Base-by-base conservation (phyloP, 2,888 invertebrate species). In the Therioaphis trifolii region DNA sequence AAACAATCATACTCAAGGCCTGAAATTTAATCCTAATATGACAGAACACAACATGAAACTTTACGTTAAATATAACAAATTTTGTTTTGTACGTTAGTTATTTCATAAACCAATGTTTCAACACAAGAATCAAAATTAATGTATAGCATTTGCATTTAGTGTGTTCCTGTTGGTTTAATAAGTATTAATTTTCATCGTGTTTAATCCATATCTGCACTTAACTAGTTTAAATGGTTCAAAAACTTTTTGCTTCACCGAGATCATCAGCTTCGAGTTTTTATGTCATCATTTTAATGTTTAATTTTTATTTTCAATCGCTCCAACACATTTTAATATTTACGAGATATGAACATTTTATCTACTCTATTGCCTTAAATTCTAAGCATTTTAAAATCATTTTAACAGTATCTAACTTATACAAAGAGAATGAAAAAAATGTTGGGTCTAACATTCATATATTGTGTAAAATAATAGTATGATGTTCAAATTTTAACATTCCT, bases 201-300 rank as follows among this genome's bases (percentile, higher is more conserved):
- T 78, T 68, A 78, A 78, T 68, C 68, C 78, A 43, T 24, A 78
- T 78, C 24, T 24, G 68, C 78, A 78, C 78, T 78, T 68, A 78
- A 78, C 68, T 69, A 68, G 24, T 78, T 43, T 78, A 27, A 78
- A 63, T 40, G 55, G 78, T 55, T 55, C n/a, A 4, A 35, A 55
- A 78, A 78, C 68, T 78, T 78, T 78, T 18, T 12, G 12, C 40
- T 15, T 40, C 24, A 9, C 74, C 1, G 58, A 58, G 55, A 27
- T 40, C 24, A 24, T 75, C 24, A 63, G 27, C 29, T 12, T 5
- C 2, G 52, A 52, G 12, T 15, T n/a, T 5, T n/a, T 5, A 24
- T 12, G 12, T 35, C 7, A 35, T 35, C 35, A 35, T 35, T 35
- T 35, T 35, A 35, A 35, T 35, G 35, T 35, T 35, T n/a, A n/a